Percentiles rank a stretch among this genome's conserved stretches.
Conservation (phyloP, 2,888 invertebrate species). For the Sarcophaga caerulescens region DNA sequence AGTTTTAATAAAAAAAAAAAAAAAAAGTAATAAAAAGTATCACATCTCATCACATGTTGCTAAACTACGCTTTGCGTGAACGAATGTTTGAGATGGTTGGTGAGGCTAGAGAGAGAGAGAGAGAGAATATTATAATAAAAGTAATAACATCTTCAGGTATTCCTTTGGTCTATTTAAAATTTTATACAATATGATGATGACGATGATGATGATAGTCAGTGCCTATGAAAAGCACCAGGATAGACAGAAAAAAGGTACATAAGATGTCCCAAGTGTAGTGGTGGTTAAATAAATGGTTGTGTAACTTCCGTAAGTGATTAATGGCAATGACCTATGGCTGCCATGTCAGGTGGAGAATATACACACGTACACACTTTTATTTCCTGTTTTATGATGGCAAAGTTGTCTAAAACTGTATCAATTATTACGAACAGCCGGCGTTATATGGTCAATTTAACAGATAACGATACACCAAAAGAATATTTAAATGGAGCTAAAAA, state of each 20-base stretch:
- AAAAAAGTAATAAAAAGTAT: not conserved
- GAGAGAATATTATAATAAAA: not conserved
- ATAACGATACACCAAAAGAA: too few relatives aligned
- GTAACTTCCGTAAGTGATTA: slow-evolving; percentile 31
- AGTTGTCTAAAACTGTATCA: not conserved
- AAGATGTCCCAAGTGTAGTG: slow-evolving; percentile 10
- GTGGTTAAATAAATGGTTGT: slow-evolving; percentile 8
- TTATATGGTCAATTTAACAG: slow-evolving; percentile 1
- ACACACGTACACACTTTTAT: not conserved
- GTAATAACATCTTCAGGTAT: not conserved
- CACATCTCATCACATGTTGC: not conserved
- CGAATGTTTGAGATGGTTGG: too few relatives aligned
- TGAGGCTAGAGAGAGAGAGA: too few relatives aligned
- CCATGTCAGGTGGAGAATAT: not conserved
- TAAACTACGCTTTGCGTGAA: not conserved
- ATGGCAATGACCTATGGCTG: slow-evolving; percentile 19
- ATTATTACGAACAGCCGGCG: not conserved
- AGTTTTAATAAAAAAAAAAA: not conserved
- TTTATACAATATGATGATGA: not conserved
- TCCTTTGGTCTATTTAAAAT: not conserved
- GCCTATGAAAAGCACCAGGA: too few relatives aligned
- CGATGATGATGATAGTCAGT: too few relatives aligned
- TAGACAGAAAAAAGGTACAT: not conserved
- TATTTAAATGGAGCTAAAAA: too few relatives aligned
- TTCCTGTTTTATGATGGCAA: not conserved